Conservation (phyloP, 2,888 invertebrate genomes). For the Mythimna albipuncta region DNA sequence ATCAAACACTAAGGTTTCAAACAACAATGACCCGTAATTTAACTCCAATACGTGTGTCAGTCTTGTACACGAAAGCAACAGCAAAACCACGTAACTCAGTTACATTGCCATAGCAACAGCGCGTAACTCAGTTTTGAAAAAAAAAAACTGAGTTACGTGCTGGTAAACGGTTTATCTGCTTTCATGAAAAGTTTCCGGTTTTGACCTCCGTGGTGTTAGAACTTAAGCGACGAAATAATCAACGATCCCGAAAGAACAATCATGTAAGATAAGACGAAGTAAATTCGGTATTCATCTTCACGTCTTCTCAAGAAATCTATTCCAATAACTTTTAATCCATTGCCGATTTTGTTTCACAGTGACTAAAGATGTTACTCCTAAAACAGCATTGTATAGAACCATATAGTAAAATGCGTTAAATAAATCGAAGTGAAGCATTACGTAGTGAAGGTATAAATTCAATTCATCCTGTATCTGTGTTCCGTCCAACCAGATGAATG, state of each 20-base stretch:
- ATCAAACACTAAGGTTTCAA: no score
- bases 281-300: conserved; percentile 47
- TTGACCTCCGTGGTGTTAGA: no score
- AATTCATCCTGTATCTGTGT: conserved; percentile 88
- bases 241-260: conserved; percentile 60
- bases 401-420: conserved; percentile 69
- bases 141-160: no score
- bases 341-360: conserved; percentile 23
- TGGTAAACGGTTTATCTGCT: no score
- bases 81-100: no score
- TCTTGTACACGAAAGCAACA: no score
- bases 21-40: no score
- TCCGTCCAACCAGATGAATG: conserved; percentile 86
- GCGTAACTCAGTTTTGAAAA: no score
- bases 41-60: no score
- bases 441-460: conserved; percentile 83
- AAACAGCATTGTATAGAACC: conserved; percentile 61
- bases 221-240: conserved; percentile 38
- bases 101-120: no score
- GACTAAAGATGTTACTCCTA: neutral
- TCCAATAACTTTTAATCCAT: conserved; percentile 32
- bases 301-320: conserved; percentile 3
- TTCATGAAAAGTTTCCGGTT: no score
- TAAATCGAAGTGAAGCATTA: conserved; percentile 68
- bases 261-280: conserved; percentile 60